Evolutionary conservation across 2,113 vertebrate species (phyloP), one percentile per base, ranked within the genome.

Genomic region (Nothoprocta perdicaria): DNA sequence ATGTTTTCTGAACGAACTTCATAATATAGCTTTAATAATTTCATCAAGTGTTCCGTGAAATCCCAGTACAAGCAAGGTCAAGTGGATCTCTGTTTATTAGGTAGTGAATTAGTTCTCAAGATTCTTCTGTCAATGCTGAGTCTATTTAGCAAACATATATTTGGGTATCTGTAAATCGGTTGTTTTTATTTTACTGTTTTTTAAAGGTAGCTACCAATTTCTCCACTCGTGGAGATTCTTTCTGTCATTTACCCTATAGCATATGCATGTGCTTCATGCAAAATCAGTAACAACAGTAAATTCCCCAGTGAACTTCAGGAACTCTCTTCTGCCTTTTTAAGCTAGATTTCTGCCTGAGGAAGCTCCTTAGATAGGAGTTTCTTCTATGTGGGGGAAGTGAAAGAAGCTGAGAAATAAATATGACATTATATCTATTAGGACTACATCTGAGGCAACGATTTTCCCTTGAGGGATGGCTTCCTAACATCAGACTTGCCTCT

Each of bases 221-320:
- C 27, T 90, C 40, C 14, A 73, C 48, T 90, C 18, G 84, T 7
- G 22, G 21, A 84, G 14, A 43, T 73, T 93, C 79, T 26, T 68
- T 84, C 60, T 89, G 41, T 60, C 63, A 27, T 63, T 84, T 68
- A 41, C 50, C 1, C 22, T 71, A 10, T 60, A 74, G 80, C 38
- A 80, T 16, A 55, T 12, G 29, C 18, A 90, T 82, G 63, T 15
- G 24, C 9, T 46, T 86, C 35, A 63, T 38, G 60, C 55, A 76
- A 86, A 93, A 90, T 77, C 74, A 89, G 58, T 45, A 90, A 35
- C 33, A 87, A 43, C 27, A 61, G 33, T 19, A 58, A 83, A 94
- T 60, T 80, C 67, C 75, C 67, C 60, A 19, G 16, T 74, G 67
- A 50, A 50, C 33, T 76, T 91, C 1, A 7, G 19, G 29, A 31